Evolutionary conservation across 2,888 invertebrate genomes (phyloP).

Genomic region (Drosophila histrio): DNA sequence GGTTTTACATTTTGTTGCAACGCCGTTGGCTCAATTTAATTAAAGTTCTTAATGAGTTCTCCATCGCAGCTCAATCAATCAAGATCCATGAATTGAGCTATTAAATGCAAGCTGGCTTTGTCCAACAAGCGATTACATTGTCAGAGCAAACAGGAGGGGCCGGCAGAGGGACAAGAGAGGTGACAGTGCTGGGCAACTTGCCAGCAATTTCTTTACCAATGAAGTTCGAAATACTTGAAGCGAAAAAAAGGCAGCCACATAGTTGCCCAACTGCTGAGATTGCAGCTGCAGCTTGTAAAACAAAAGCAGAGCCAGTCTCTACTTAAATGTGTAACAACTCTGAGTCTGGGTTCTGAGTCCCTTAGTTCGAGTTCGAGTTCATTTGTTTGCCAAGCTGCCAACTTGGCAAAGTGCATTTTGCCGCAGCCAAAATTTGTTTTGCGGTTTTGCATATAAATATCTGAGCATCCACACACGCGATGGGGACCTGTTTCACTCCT

Average conservation of each 20-base stretch:
- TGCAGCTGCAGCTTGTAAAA: constrained; percentile 52
- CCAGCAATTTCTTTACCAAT: constrained; percentile 58
- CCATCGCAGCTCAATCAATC: constrained; percentile 75
- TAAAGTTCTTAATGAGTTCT: constrained; percentile 79
- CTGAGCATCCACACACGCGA: constrained; percentile 44
- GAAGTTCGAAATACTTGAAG: constrained; percentile 63
- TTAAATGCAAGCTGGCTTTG: constrained; percentile 64
- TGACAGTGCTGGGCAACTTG: constrained; percentile 50
- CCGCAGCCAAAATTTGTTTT: constrained; percentile 75
- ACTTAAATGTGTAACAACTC: constrained; percentile 26
- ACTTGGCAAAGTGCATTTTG: constrained; percentile 72
- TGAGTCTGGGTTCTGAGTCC: constrained; percentile 28
- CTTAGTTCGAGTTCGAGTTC: constrained; percentile 57
- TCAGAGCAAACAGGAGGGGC: constrained; percentile 13
- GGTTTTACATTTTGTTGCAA: constrained; percentile 13
- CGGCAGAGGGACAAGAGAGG: neutral
- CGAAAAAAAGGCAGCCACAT: constrained; percentile 34
- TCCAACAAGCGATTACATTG: constrained; percentile 67
- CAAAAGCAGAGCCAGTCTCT: constrained; percentile 33
- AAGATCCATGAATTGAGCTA: constrained; percentile 58
- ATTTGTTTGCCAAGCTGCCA: constrained; percentile 72
- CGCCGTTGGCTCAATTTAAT: constrained; percentile 65
- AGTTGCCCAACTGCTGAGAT: constrained; percentile 56
- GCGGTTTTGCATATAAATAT: constrained; percentile 70
- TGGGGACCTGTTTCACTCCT: neutral